These are phyloP conservation scores for Drosophila falleni DNA, from an alignment of 2,888 invertebrate species.

Conservation along the genomic window DNA sequence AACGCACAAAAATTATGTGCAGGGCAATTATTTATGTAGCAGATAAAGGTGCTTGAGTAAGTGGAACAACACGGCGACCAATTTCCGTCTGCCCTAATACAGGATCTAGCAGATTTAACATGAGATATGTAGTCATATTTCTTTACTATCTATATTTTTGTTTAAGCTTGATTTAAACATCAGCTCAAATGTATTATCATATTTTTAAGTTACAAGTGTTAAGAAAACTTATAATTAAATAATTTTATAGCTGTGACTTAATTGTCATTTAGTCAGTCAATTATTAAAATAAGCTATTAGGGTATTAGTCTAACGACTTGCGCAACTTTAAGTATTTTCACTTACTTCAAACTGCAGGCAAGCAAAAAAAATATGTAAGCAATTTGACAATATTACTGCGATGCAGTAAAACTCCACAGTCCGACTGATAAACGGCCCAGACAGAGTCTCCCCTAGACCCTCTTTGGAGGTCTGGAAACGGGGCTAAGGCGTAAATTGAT, in stretches of 20 bases:
- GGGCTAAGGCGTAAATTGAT: conserved; percentile 43
- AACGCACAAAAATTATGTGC: conserved; percentile 38
- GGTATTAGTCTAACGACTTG: neutral
- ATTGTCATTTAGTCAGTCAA: neutral
- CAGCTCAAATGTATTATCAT: neutral
- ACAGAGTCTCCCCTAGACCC: conserved; percentile 2
- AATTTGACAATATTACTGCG: conserved; percentile 3
- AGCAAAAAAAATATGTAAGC: conserved; percentile 1
- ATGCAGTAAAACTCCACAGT: neutral
- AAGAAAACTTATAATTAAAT: neutral
- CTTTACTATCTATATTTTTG: neutral
- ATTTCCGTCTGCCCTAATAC: conserved; percentile 2
- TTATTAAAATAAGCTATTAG: neutral
- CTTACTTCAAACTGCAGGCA: neutral
- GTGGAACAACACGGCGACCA: neutral
- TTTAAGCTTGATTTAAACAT: too few relatives aligned
- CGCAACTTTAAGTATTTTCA: conserved; percentile 2
- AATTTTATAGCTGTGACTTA: neutral
- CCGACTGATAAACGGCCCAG: conserved; percentile 7
- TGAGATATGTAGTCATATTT: neutral
- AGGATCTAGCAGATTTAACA: neutral
- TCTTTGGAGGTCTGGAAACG: neutral
- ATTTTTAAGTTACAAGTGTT: neutral
- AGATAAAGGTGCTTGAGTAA: conserved; percentile 36
- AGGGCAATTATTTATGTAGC: conserved; percentile 28